Base-by-base conservation (phyloP, 2,888 invertebrate species). In the Chymomyza caudatula region DNA sequence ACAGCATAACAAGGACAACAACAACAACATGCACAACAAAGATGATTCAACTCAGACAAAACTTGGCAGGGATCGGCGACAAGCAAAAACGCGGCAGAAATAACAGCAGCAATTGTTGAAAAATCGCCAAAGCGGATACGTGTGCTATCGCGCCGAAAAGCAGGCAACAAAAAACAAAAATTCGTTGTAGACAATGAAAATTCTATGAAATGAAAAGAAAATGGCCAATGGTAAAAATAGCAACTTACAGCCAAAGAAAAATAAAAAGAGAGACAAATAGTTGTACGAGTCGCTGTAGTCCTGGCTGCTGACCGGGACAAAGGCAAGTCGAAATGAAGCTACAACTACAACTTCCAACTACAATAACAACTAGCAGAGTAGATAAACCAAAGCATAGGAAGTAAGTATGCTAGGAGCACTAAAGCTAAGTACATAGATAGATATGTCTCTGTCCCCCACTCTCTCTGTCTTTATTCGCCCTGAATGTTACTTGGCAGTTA, bases 151-250 rank as follows among this genome's bases (percentile, higher is more conserved):
- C 66, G 59, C 65, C 76, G 60, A 72, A 76, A 73, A 74, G 67
- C 65, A 71, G 69, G 65, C 68, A 57, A 69, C 59, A 65, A 56
- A 49, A 65, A 20, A 15, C 2, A 53, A 42, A 42, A 23, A 53
- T 19, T n/a, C n/a, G 47, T 15, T 63, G 61, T 64, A 71, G 72
- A 76, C 76, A 72, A 72, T 68, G 65, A 73, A 72, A 75, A 73
- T 71, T 71, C 73, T 73, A 72, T 77, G 69, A 78, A 74, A 75
- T 69, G 70, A 69, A 76, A 74, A 81, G 75, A 80, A 81, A 83
- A 77, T 78, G 82, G 77, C 69, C 72, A 84, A 69, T 82, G 71
- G 82, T 81, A 81, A 76, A 79, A 83, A 74, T 74, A 67, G 78
- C 75, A 84, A 84, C 75, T 51, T 77, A 73, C 71, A 79, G 75